Evolutionary conservation across 2,797 vertebrate genomes (phyloP), one percentile per base, ranked within the genome.

Genomic region (Melopsittacus undulatus): DNA sequence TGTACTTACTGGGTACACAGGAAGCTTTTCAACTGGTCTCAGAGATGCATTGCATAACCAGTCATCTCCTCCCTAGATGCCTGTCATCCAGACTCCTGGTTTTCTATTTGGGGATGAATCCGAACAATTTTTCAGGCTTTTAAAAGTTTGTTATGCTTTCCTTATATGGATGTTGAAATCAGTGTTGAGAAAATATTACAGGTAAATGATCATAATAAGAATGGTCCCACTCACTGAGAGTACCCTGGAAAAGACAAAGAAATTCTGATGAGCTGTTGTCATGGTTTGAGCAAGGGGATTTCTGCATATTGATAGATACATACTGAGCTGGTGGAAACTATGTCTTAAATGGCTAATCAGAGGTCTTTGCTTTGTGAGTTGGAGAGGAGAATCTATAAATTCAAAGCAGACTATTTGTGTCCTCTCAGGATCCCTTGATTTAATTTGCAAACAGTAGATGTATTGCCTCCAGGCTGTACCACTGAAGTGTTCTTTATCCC

Each of bases 201-300:
- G 4, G 34, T 85, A 80, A 82, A 66, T 46, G 9, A 73, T 59
- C 18, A 24, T 19, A 30, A n/a, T 20, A 86, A 38, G 77, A 87
- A 51, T 20, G 19, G 6, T 63, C 32, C 79, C 17, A 29, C 26
- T 75, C 73, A 29, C 2, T n/a, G 46, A 43, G 8, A 87, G 21
- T 42, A 40, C 16, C 2, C 29, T 52, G 36, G 19, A 87, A 63
- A 73, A 87, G 54, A 70, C 12, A 23, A 38, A 64, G 14, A 57
- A 79, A 54, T 80, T 54, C 61, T 74, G 27, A 23, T 46, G 85
- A 61, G 42, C 29, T 68, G 10, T 56, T n/a, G n/a, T n/a, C n/a
- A n/a, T n/a, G n/a, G n/a, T n/a, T n/a, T n/a, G n/a, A n/a, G 38
- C 10, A 6, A 11, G 22, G 7, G 1, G 13, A 2, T 64, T 72